These are phyloP conservation scores for Spea hammondii DNA, from an alignment of 2,797 vertebrate genomes.

Conservation along the genomic window DNA sequence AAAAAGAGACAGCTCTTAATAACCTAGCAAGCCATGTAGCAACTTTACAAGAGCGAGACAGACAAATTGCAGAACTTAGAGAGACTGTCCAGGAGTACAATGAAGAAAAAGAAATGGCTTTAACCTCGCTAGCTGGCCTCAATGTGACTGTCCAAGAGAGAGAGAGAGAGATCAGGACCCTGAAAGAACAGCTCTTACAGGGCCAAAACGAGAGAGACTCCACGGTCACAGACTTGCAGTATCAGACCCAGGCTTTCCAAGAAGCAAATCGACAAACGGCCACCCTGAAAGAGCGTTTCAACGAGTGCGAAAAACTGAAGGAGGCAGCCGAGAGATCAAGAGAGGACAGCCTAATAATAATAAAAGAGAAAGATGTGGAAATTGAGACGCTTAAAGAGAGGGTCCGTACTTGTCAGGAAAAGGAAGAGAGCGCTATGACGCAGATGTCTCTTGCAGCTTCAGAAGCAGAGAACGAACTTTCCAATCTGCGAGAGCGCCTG, in stretches of 20 bases:
- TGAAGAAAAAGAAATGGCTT: slow-evolving; percentile 21
- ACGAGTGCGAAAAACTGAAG: slow-evolving; percentile 17
- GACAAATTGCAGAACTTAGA: slow-evolving; percentile 33
- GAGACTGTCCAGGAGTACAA: slow-evolving; percentile 31
- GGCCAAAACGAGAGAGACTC: slow-evolving; percentile 14
- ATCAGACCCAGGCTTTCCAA: neutral
- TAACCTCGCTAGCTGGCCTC: slow-evolving; percentile 23
- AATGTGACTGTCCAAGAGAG: slow-evolving; percentile 29
- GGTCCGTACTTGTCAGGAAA: neutral
- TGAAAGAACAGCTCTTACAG: neutral
- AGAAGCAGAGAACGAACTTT: neutral
- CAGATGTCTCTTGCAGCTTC: neutral
- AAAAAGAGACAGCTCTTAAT: slow-evolving; percentile 15
- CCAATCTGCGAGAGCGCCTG: neutral
- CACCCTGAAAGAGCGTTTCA: neutral
- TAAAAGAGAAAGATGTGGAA: slow-evolving; percentile 16
- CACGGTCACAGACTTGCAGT: neutral
- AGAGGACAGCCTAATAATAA: neutral
- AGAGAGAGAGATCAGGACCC: slow-evolving; percentile 25
- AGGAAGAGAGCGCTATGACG: neutral
- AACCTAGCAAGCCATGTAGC: neutral
- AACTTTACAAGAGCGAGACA: slow-evolving; percentile 17
- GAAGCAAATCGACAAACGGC: neutral
- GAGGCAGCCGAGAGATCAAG: slow-evolving; percentile 14
- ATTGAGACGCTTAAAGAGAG: slow-evolving; percentile 13